Percentiles rank a stretch among this genome's conserved stretches.
Evolutionary conservation across 1,140 invertebrate genomes (phyloP).

Genomic region (Chironomus striatipennis): DNA sequence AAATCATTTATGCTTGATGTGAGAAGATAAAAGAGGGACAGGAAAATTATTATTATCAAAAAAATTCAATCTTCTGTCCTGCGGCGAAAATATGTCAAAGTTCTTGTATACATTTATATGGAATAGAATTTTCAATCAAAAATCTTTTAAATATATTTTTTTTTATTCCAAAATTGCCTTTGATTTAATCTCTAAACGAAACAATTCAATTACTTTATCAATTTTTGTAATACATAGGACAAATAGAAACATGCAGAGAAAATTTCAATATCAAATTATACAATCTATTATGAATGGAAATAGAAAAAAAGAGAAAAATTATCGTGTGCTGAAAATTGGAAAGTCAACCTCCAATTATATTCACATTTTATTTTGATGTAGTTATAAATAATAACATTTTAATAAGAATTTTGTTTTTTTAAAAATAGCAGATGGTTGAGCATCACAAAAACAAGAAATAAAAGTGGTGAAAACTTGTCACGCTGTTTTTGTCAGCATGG

Average conservation of each 20-base stretch:
- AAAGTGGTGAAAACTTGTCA: background rate
- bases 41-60: slow-evolving; percentile 8
- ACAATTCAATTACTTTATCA: slow-evolving; percentile 19
- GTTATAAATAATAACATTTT: background rate
- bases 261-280: slow-evolving; percentile 2
- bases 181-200: slow-evolving; percentile 19
- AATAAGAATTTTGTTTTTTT: background rate
- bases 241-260: background rate
- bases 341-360: background rate
- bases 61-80: slow-evolving; percentile 19
- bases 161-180: slow-evolving; percentile 11
- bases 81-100: slow-evolving; percentile 20
- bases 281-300: background rate
- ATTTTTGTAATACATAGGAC: background rate
- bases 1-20: background rate
- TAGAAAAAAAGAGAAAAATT: background rate
- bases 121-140: background rate
- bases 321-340: background rate
- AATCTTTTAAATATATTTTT: background rate
- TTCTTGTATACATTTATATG: background rate
- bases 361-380: background rate
- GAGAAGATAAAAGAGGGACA: background rate
- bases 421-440: slow-evolving; percentile 6
- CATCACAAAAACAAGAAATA: background rate
- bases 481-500: background rate